phyloP scores from a whole-genome alignment of 2,888 invertebrate species.

The Lithodes maja region DNA sequence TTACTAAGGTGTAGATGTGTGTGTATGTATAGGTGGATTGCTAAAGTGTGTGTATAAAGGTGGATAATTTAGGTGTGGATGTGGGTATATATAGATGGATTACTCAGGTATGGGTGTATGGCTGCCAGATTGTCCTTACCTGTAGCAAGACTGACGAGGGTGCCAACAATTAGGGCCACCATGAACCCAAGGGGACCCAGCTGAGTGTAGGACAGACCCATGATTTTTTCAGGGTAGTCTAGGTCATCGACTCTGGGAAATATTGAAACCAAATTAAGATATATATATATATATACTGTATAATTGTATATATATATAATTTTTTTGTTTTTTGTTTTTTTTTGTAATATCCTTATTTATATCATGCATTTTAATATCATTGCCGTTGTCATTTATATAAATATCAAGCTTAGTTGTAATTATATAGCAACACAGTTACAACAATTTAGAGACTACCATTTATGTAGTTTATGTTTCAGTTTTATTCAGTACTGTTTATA shows the following conservation, averaged over 20 bases:
- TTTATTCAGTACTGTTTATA: too few species aligned
- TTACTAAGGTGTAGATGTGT: too few species aligned
- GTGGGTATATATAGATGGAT: neutral
- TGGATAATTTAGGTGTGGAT: neutral
- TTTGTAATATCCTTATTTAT: too few species aligned
- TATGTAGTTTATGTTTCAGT: too few species aligned
- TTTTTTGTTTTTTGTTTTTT: too few species aligned
- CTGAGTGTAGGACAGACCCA: constrained; percentile 39
- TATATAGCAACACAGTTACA: too few species aligned
- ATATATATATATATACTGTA: neutral
- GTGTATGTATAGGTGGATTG: too few species aligned
- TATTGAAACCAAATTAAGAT: neutral
- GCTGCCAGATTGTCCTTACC: constrained; percentile 2
- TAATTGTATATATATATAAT: too few species aligned
- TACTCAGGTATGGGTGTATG: neutral
- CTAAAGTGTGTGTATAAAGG: neutral
- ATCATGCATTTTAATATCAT: too few species aligned
- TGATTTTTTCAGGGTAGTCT: constrained; percentile 23
- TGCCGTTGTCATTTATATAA: too few species aligned
- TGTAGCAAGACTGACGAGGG: constrained; percentile 31
- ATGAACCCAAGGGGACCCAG: constrained; percentile 22
- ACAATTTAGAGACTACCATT: too few species aligned
- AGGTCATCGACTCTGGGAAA: constrained; percentile 14
- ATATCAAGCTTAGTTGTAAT: too few species aligned
- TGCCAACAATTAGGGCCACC: constrained; percentile 16